Evolutionary conservation across 1,140 invertebrate species (phyloP), one percentile per base, ranked within the genome.

Genomic region (Drosophila burlai): DNA sequence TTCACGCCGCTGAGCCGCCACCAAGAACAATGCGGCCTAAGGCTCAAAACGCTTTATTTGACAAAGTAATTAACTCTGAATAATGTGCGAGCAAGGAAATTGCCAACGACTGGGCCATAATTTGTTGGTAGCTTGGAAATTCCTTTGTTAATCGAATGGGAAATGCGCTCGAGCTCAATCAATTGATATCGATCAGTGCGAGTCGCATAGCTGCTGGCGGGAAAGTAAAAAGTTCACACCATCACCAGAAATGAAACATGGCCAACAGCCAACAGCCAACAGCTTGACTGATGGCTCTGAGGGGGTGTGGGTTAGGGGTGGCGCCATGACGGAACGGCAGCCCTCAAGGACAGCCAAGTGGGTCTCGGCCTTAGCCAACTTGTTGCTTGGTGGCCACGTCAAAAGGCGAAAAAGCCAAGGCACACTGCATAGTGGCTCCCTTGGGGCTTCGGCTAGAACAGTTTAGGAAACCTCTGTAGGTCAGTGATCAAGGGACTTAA

Each of bases 11-110:
- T 36, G 50, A 54, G 49, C 50, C 71, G 43, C 21, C 54, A 34
- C 26, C 40, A 11, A 29, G 26, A 83, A 65, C 68, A 80, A 62
- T 79, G 13, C 38, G 55, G 21, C 26, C 49, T 13, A 40, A 49
- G 64, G 50, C 71, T 64, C 47, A 62, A 55, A 80, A 63, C 83
- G 79, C 57, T 75, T 89, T 76, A 85, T 81, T 89, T 90, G 71
- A 89, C 81, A 89, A 76, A 78, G 71, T 89, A 90, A 89, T 89
- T 82, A 90, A 85, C 78, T 90, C 67, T 69, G 76, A 80, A 81
- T 87, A 89, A 83, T 89, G 78, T 47, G 77, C 73, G 63, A 81
- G 77, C 57, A 52, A 78, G 66, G 78, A 89, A 90, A 81, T 90
- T 82, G 75, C 64, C 73, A 75, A 63, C 75, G 68, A 90, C 61